Base-by-base conservation (phyloP, 2,888 invertebrate species). In the Dryadula phaetusa region DNA sequence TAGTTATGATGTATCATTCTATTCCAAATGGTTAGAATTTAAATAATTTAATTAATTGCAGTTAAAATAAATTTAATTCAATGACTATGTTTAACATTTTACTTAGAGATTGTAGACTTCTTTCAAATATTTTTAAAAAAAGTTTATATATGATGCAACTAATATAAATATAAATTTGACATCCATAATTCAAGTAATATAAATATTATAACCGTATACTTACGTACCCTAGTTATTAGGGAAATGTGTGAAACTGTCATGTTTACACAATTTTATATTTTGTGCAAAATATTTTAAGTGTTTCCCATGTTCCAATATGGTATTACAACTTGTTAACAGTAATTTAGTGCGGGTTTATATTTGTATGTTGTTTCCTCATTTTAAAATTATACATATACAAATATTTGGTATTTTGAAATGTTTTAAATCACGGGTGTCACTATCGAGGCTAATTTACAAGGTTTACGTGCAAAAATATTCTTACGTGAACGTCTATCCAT, bases 271-370 rank as follows among this genome's bases (percentile, higher is more conserved):
- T 28, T 60, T 60, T 46, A 28, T 46, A 32, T 46, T 60, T 44
- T 46, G 46, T 46, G 60, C 42, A 46, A 42, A 46, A 28, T 28
- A 32, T 18, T 7, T 47, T 62, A 22, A 61, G 18, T 44, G 22
- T 49, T 62, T 62, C 62, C 62, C 49, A 62, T 49, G 37, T 62
- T 47, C 62, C 16, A 42, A 63, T 52, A 53, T 42, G 53, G 63
- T 44, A 32, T 22, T 52, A 37, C 52, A 42, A 46, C 60, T 60
- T 40, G 52, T 53, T 63, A 42, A 52, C 22, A 42, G 18, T 25
- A 42, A 54, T 54, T 54, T 42, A 28, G 42, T 63, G 25, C 44
- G 14, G 44, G 16, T 54, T 64, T 54, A 34, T 53, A 63, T 34
- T 42, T 18, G 6, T 10, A 22, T 32, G 54, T 44, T 46, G 44